These are phyloP conservation scores for Mesoligia furuncula DNA, from an alignment of 2,888 invertebrate species.

Conservation along the genomic window DNA sequence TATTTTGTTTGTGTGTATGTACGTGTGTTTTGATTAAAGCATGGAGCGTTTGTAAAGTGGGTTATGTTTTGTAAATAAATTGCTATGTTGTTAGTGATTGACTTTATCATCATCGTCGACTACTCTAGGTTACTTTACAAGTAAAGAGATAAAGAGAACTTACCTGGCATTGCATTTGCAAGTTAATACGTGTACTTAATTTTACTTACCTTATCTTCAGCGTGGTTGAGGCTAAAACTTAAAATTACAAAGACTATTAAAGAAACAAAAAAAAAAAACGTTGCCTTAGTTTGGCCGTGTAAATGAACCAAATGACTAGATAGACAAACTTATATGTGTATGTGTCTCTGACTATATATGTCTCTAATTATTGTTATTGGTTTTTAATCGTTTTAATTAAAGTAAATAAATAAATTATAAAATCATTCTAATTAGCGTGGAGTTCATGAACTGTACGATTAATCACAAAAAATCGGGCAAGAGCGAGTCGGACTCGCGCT, in stretches of 20 bases:
- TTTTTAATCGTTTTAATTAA: not conserved
- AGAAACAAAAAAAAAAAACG: not conserved
- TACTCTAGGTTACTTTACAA: not conserved
- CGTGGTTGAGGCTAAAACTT: not conserved
- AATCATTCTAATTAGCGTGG: not conserved
- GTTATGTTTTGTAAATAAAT: conserved; percentile 3
- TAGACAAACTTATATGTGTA: not conserved
- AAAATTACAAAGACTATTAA: not conserved
- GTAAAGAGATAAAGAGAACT: not conserved
- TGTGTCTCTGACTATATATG: not conserved
- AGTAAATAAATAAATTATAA: not conserved
- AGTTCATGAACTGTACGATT: too few relatives aligned
- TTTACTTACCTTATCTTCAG: not conserved
- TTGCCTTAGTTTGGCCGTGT: not conserved
- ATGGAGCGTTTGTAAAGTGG: not conserved
- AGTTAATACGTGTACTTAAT: not conserved
- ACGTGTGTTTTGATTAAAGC: conserved; percentile 18
- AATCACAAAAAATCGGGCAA: too few relatives aligned
- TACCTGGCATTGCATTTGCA: not conserved
- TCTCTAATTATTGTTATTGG: not conserved
- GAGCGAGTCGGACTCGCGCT: too few relatives aligned
- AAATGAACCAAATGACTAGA: not conserved
- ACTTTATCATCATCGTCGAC: not conserved
- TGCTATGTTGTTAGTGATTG: not conserved
- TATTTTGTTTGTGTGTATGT: conserved; percentile 17